phyloP scores from a whole-genome alignment of 2,888 invertebrate species.

The Apantesis nais region DNA sequence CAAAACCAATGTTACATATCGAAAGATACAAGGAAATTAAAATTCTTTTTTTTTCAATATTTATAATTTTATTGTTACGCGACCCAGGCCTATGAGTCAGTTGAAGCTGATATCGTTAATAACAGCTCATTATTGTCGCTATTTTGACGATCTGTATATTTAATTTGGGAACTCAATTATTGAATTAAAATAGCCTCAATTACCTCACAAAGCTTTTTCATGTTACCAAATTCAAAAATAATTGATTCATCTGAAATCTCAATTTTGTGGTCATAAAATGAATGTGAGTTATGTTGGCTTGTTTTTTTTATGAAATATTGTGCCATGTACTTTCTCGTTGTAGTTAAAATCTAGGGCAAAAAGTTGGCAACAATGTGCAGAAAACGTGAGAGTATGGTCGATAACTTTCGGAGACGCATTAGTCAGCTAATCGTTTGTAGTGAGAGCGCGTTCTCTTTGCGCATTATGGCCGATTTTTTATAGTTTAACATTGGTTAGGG shows the following conservation, averaged over 20 bases:
- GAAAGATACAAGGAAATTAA: slow-evolving; percentile 44
- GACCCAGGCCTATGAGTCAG: slow-evolving; percentile 70
- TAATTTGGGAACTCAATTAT: slow-evolving; percentile 26
- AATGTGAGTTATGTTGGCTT: slow-evolving; percentile 45
- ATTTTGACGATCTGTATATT: slow-evolving; percentile 32
- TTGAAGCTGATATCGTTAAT: slow-evolving; percentile 49
- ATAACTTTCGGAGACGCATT: slow-evolving; percentile 11
- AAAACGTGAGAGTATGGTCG: slow-evolving; percentile 9
- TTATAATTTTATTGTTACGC: slow-evolving; percentile 50
- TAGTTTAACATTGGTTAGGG: slow-evolving; percentile 38
- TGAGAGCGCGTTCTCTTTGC: slow-evolving; percentile 22
- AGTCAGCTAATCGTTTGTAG: slow-evolving; percentile 10
- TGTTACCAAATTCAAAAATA: slow-evolving; percentile 41
- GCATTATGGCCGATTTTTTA: slow-evolving; percentile 39
- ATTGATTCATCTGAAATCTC: slow-evolving; percentile 47
- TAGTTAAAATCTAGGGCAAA: slow-evolving; percentile 30
- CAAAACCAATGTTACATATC: slow-evolving; percentile 52
- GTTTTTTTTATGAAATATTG: slow-evolving; percentile 40
- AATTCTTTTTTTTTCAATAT: slow-evolving; percentile 45
- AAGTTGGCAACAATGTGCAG: slow-evolving; percentile 34
- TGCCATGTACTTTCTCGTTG: slow-evolving; percentile 42
- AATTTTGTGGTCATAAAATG: slow-evolving; percentile 46
- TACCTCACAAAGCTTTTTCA: slow-evolving; percentile 43
- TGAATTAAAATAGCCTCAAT: slow-evolving; percentile 25
- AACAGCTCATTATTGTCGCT: slow-evolving; percentile 46